Conservation (phyloP, 92 coral and sea anemone species). For the Palythoa grandis region DNA sequence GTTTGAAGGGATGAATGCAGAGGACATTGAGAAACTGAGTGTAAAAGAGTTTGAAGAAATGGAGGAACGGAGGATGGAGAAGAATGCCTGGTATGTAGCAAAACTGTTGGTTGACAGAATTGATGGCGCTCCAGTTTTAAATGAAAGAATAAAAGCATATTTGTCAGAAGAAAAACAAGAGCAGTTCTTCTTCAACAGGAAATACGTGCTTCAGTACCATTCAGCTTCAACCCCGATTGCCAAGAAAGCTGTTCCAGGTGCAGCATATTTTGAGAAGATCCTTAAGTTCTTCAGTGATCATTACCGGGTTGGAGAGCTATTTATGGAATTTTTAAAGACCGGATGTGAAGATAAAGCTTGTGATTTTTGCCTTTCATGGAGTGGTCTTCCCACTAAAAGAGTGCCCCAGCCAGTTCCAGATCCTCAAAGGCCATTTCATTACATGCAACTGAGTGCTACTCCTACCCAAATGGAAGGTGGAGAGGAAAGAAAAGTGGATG, state of each 20-base stretch:
- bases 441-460: constrained; percentile 22
- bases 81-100: constrained; percentile 74
- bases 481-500: constrained; percentile 42
- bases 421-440: constrained; percentile 41
- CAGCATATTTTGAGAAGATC: constrained; percentile 32
- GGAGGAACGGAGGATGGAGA: constrained; percentile 57
- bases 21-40: constrained; percentile 52
- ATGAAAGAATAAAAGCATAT: constrained; percentile 39
- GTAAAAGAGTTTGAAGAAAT: constrained; percentile 43
- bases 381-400: constrained; percentile 37
- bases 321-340: constrained; percentile 50
- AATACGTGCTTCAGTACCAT: constrained; percentile 20
- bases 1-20: constrained; percentile 48
- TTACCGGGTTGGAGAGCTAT: constrained; percentile 54
- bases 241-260: constrained; percentile 26
- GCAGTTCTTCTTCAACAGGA: constrained; percentile 37
- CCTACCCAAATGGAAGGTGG: constrained; percentile 17
- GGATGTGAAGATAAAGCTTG: constrained; percentile 47
- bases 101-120: constrained; percentile 53
- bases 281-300: constrained; percentile 33
- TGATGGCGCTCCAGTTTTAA: constrained; percentile 66
- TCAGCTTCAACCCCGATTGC: constrained; percentile 9
- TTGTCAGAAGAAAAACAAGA: constrained; percentile 23
- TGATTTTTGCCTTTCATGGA: constrained; percentile 50
- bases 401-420: constrained; percentile 50